phyloP scores from a whole-genome alignment of 2,797 vertebrate genomes.

The Anabacerthia variegaticeps region DNA sequence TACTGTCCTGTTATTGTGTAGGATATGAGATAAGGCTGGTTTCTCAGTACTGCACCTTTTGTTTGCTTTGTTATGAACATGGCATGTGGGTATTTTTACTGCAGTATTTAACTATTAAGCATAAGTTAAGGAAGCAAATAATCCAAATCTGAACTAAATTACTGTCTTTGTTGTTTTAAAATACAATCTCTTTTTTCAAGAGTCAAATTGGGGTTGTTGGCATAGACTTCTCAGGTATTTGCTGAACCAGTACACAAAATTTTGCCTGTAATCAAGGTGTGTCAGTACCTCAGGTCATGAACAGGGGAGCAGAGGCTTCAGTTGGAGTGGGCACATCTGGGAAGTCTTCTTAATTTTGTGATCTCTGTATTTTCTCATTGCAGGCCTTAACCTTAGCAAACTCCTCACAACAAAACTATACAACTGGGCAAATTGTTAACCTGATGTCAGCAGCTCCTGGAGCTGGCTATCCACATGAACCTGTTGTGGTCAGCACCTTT shows the following conservation, averaged over 20 bases:
- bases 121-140: neutral
- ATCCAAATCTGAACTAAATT: neutral
- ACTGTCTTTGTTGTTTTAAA: neutral
- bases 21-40: neutral
- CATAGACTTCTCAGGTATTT: neutral
- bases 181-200: neutral
- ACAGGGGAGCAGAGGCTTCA: neutral
- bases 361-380: neutral
- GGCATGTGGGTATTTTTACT: neutral
- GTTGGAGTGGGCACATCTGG: no score
- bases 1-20: neutral
- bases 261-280: neutral
- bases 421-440: constrained; percentile 65
- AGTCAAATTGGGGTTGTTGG: neutral
- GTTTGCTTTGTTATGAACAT: neutral
- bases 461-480: constrained; percentile 59
- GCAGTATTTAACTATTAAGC: neutral
- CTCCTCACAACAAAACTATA: constrained; percentile 44
- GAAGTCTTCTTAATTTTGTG: neutral
- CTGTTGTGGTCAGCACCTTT: constrained; percentile 73
- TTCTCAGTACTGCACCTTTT: neutral
- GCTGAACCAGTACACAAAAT: neutral
- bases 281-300: neutral
- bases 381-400: constrained; percentile 68
- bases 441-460: constrained; percentile 72